Evolutionary conservation across 1,140 invertebrate species (phyloP), one percentile per base, ranked within the genome.

Genomic region (Drosophila punjabiensis): DNA sequence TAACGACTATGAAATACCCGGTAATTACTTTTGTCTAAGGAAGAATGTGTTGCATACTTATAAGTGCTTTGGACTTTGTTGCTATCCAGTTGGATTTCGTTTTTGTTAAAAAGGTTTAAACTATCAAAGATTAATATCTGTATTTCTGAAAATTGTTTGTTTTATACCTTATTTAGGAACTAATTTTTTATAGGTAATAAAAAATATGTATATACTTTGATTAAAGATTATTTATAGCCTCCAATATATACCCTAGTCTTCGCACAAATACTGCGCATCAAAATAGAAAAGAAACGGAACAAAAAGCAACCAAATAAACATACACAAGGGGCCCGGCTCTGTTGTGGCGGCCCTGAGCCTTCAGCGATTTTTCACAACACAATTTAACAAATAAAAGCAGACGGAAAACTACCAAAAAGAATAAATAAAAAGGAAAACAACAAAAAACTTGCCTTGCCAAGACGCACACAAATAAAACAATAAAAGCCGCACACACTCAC

Each of bases 351-450:
- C 76, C 77, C 64, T 61, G 65, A 60, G 74, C 86, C 85, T 89
- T 76, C 70, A 74, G 85, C 85, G 70, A 89, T 85, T 90, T 89
- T 89, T 90, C 82, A 90, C 85, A 85, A 89, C 79, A 90, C 86
- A 90, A 85, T 90, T 89, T 89, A 89, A 86, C 85, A 89, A 89
- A 89, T 89, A 89, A 89, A 90, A 89, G 78, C 70, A 66, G 62
- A 71, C 55, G 66, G 50, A 75, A 53, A 74, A 65, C 52, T 79
- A 79, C 61, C 53, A 67, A 55, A 71, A 52, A 69, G 32, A 63
- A 45, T 55, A 74, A 65, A 79, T 76, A 50, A 68, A 66, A 65
- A 43, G 48, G 52, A 85, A 85, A 85, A 81, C 80, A 77, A 89
- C 80, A 77, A 89, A 83, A 82, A 89, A 89, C 83, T 88, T 79